phyloP scores from a whole-genome alignment of 2,797 vertebrate species.

The Tarsius wallacei region DNA sequence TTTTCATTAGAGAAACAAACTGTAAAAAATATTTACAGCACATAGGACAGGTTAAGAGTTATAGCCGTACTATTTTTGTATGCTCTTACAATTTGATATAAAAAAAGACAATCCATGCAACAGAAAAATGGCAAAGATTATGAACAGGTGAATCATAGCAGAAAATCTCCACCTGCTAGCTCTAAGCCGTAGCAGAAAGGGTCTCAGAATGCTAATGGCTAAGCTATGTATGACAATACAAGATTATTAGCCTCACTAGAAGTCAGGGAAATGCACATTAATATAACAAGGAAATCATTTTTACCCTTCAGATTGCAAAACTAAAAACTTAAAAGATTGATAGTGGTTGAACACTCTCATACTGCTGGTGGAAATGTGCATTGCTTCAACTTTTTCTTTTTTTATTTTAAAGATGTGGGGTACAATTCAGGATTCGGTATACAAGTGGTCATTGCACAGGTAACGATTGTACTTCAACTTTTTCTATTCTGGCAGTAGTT shows the following conservation, averaged over 20 bases:
- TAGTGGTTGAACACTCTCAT: not conserved
- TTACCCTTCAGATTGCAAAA: slow-evolving; percentile 52
- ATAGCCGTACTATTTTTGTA: not conserved
- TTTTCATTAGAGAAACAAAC: not conserved
- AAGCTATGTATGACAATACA: not conserved
- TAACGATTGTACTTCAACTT: not conserved
- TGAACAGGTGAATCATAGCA: not conserved
- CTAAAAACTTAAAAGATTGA: not conserved
- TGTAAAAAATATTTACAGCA: too few relatives aligned
- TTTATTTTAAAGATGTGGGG: too few relatives aligned
- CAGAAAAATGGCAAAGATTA: slow-evolving; percentile 45
- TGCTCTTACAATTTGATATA: not conserved
- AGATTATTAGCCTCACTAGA: not conserved
- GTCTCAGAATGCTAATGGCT: slow-evolving; percentile 1
- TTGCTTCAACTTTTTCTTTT: not conserved
- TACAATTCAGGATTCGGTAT: too few relatives aligned
- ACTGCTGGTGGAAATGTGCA: not conserved
- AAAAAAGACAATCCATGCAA: slow-evolving; percentile 10
- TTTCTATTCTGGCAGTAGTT: slow-evolving; percentile 21
- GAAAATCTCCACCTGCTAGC: slow-evolving; percentile 6
- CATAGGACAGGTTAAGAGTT: not conserved
- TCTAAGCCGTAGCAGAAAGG: not conserved
- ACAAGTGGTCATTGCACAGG: too few relatives aligned
- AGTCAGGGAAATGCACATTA: not conserved
- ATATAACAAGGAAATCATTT: slow-evolving; percentile 24